Evolutionary conservation across 2,113 vertebrate genomes (phyloP), one percentile per base, ranked within the genome.

Genomic region (Chaetops frenatus): DNA sequence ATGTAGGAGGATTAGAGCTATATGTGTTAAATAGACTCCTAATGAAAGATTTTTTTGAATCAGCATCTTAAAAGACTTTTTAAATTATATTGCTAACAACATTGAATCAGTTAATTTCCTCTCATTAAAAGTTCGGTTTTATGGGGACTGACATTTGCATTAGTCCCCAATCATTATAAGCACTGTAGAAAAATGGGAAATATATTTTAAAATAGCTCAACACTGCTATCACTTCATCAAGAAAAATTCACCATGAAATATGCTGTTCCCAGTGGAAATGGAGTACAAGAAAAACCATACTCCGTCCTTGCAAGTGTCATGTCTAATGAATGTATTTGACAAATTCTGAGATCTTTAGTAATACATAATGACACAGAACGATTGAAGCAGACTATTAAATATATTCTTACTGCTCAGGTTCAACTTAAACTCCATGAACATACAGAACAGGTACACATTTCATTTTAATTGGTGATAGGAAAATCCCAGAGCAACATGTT

Each of bases 281-380:
- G 86, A 87, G 51, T 90, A 95, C 92, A 95, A 86, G 94, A 85
- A 94, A 94, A 92, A 87, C 17, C 27, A 67, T 86, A 70, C 44
- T 86, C 48, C 0, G 2, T 95, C 83, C 82, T 93, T 81, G 80
- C 29, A 72, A 92, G 79, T 94, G 92, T 97, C 95, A 96, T 92
- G 87, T 95, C 93, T 95, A 97, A 96, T 96, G 86, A 93, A 94
- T 86, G 61, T 81, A 79, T 96, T 97, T 95, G 92, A 94, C 73
- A 96, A 95, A 93, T 91, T 90, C 90, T 71, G 91, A 96, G 80
- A 79, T 94, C 81, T 90, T 93, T 86, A 85, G 84, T 92, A 94
- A 92, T 81, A 92, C 62, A 93, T 92, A 95, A 80, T 0, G 66
- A 69, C 84, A 93, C 12, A 85, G 70, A 88, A 90, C 27, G 83